phyloP scores from a whole-genome alignment of 2,113 vertebrate species.

The Micronycteris hirsuta region DNA sequence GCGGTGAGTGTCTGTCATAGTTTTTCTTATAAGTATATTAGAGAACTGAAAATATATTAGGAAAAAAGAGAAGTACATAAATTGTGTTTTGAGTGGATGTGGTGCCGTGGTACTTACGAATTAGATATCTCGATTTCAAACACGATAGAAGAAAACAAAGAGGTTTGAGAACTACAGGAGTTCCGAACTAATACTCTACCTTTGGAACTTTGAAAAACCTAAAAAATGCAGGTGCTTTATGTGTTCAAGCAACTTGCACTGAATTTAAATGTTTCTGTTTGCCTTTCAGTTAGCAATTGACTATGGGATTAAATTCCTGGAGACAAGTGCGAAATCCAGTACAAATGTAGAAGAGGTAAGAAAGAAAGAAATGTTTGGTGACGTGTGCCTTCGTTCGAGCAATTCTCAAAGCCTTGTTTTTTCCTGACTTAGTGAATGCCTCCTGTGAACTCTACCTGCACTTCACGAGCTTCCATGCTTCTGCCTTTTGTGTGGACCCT shows the following conservation, averaged over 20 bases:
- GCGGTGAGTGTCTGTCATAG: not conserved
- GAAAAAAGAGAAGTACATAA: slow-evolving; percentile 8
- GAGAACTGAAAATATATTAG: not conserved
- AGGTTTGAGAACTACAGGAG: not conserved
- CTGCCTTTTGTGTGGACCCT: not conserved
- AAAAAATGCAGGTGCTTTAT: not conserved
- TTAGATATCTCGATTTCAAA: slow-evolving; percentile 24
- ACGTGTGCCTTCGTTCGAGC: not conserved
- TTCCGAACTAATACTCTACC: not conserved
- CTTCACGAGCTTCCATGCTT: not conserved
- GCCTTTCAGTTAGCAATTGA: slow-evolving; percentile 94
- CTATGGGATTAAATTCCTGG: slow-evolving; percentile 98
- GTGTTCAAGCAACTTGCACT: not conserved
- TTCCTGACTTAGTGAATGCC: not conserved
- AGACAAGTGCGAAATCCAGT: slow-evolving; percentile 98
- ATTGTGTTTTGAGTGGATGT: not conserved
- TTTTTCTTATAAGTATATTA: not conserved
- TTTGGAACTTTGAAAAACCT: not conserved
- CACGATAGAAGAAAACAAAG: slow-evolving; percentile 16
- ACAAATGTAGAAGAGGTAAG: slow-evolving; percentile 98
- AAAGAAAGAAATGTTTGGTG: slow-evolving; percentile 54
- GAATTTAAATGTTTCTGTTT: slow-evolving; percentile 62
- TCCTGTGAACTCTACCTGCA: not conserved
- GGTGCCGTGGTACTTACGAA: not conserved
- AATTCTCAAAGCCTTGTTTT: not conserved